These are phyloP conservation scores for Platycnemis pennipes DNA, from an alignment of 2,888 invertebrate species.

Conservation along the genomic window DNA sequence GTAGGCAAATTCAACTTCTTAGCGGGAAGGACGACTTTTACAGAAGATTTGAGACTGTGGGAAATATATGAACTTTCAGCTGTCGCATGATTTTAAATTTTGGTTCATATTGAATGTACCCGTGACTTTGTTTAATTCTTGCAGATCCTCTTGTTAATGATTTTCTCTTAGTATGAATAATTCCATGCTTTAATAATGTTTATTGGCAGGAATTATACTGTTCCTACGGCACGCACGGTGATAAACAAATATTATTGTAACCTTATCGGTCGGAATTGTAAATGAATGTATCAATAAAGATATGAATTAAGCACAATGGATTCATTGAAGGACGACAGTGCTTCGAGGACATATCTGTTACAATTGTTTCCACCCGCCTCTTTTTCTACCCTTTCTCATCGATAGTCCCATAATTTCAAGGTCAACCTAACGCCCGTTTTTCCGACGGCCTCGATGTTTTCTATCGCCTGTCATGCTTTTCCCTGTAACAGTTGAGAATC, in stretches of 20 bases:
- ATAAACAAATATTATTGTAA: no score
- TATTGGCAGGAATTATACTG: not conserved
- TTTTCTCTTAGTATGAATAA: no score
- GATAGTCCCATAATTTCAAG: not conserved
- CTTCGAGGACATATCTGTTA: not conserved
- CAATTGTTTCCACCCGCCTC: not conserved
- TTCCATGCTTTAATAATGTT: no score
- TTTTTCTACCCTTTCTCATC: not conserved
- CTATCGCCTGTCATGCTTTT: slow-evolving; percentile 27
- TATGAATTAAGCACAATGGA: not conserved
- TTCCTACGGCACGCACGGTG: no score
- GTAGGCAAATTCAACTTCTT: not conserved
- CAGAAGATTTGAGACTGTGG: slow-evolving; percentile 3
- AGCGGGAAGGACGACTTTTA: slow-evolving; percentile 26
- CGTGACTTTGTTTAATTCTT: no score
- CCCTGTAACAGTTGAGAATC: slow-evolving; percentile 1
- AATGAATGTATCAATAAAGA: not conserved
- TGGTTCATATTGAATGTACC: no score
- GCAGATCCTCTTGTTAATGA: no score
- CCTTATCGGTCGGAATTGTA: no score
- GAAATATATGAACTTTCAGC: not conserved
- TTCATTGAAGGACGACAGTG: not conserved
- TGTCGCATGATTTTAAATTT: not conserved
- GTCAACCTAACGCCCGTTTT: not conserved
- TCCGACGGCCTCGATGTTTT: not conserved